phyloP scores from a whole-genome alignment of 2,888 invertebrate genomes.

The Lasioglossum malachurum region DNA sequence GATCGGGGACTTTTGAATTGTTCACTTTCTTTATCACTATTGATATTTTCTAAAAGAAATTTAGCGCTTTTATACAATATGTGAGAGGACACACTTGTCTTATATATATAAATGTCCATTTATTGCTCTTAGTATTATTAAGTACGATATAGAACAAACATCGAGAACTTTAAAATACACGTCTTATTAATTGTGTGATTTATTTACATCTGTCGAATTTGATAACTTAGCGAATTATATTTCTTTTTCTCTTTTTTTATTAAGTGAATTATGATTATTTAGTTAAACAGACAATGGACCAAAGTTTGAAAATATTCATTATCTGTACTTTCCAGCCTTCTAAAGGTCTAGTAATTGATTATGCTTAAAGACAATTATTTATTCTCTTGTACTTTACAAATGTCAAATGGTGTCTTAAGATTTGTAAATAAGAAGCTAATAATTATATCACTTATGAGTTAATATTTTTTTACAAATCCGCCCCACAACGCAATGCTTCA shows the following conservation, averaged over 20 bases:
- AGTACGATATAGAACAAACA: constrained; percentile 35
- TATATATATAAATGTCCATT: constrained; percentile 28
- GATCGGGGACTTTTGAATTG: constrained; percentile 36
- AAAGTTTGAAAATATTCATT: constrained; percentile 65
- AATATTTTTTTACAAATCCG: constrained; percentile 32
- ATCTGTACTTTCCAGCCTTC: constrained; percentile 45
- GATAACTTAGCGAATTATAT: constrained; percentile 53
- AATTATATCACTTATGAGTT: constrained; percentile 58
- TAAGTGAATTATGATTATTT: constrained; percentile 55
- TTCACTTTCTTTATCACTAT: constrained; percentile 44
- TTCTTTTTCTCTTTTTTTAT: constrained; percentile 17
- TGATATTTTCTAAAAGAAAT: constrained; percentile 52
- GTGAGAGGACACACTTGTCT: constrained; percentile 31
- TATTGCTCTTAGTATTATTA: constrained; percentile 48
- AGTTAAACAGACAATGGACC: constrained; percentile 68
- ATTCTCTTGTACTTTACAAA: constrained; percentile 59
- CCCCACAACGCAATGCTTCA: constrained; percentile 8
- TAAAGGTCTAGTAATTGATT: constrained; percentile 52
- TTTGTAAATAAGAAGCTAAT: constrained; percentile 48
- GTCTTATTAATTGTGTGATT: constrained; percentile 52
- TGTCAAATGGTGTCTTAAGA: constrained; percentile 39
- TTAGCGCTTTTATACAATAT: constrained; percentile 50
- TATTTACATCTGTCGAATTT: constrained; percentile 65
- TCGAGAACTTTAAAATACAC: constrained; percentile 44
- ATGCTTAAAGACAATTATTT: constrained; percentile 57